Evolutionary conservation across 1,140 invertebrate species (phyloP), one percentile per base, ranked within the genome.

Genomic region (Muscidifurax raptorellus): DNA sequence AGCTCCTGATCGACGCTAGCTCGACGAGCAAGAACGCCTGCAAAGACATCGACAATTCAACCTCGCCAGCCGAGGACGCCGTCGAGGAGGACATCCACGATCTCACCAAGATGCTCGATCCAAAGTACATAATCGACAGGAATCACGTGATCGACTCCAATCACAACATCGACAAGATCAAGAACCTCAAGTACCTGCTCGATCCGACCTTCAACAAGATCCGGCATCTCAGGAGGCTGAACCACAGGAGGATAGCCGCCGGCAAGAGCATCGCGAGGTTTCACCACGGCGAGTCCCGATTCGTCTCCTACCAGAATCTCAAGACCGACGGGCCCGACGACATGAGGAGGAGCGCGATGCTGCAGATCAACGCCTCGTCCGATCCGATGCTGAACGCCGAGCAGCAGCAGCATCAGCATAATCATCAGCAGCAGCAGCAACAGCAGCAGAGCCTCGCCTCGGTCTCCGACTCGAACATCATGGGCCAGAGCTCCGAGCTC

Each of bases 161-260:
- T 82, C 90, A 92, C 71, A 93, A 93, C 66, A 90, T 92, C 22
- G 91, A 92, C 79, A 92, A 92, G 75, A 90, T 92, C 4, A 91
- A 89, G 64, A 92, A 90, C 36, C 85, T 92, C 0, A 93, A 93
- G 28, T 92, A 93, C 69, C 77, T 92, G 0, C 67, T 92, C 0
- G 91, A 93, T 78, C 92, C 92, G 9, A 92, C 91, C 0, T 93
- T 92, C 82, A 91, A 88, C 71, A 93, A 91, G 72, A 92, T 93
- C 13, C 88, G 92, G 7, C 89, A 93, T 47, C 71, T 93, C 0
- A 84, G 91, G 13, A 86, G 87, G 18, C 86, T 92, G 22, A 93
- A 92, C 78, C 88, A 89, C 36, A 88, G 89, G 40, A 92, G 90
- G 15, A 81, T 86, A 15, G 75, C 88, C 0, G 75, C 88, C 0